Base-by-base conservation (phyloP, 2,888 invertebrate genomes). In the Drosophila koepferae region DNA sequence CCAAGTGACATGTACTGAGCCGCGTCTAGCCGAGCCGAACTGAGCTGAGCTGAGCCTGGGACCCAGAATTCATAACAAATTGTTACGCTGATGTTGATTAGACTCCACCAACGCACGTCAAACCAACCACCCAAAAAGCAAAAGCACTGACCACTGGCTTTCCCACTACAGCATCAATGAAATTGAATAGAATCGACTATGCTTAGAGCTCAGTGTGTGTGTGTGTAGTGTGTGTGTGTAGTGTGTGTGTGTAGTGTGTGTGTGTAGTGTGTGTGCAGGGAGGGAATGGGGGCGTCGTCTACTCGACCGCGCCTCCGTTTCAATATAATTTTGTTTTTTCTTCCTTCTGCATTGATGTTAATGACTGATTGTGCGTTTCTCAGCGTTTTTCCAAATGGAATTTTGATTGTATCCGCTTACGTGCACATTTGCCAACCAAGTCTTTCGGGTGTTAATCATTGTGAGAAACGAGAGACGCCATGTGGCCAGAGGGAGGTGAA, bases 381-480 rank as follows among this genome's bases (percentile, higher is more conserved):
- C 81, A 78, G 77, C 78, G 64, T 69, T 74, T 76, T 80, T 73
- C 72, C 61, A 86, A 86, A 89, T 86, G 89, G 80, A 89, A 85
- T 89, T 89, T 90, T 89, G 89, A 89, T 89, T 90, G 90, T 89
- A 83, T 90, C 89, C 89, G 89, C 79, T 83, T 88, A 81, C 88
- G 88, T 86, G 90, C 82, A 75, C 80, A 73, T 72, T 71, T 71
- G 61, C 73, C 61, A 68, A 49, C 55, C 64, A 18, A 49, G 63
- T 64, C 66, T 54, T 56, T 63, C 41, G 80, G 67, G 77, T 80
- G 80, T 80, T 80, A 80, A 80, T 80, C 81, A 80, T 67, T 66
- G 51, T 61, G 28, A 18, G 56, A 58, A 3, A 40, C 40, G 7
- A 18, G 28, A 12, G 7, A 3, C 10, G 1, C 6, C 1, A 8